Evolutionary conservation across 1,140 invertebrate genomes (phyloP).

Genomic region (Drosophila nasuta): DNA sequence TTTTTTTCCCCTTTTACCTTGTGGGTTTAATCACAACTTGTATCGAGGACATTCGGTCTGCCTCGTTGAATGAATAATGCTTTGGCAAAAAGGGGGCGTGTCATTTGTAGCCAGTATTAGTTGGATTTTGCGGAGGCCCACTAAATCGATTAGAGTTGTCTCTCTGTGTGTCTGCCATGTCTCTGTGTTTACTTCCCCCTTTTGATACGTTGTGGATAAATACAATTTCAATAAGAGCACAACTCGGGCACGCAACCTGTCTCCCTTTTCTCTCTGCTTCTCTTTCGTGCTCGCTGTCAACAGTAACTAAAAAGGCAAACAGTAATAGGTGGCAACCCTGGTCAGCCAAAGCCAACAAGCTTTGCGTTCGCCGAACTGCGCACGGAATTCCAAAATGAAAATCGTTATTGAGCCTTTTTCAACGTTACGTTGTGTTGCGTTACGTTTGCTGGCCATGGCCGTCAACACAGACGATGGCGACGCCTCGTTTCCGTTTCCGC

Average conservation of each 20-base stretch:
- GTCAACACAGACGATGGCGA: constrained; percentile 5
- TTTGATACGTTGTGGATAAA: constrained; percentile 19
- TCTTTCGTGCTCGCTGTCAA: constrained; percentile 1
- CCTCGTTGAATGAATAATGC: constrained; percentile 69
- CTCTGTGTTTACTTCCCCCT: neutral
- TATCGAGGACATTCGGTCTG: constrained; percentile 32
- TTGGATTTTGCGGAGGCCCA: constrained; percentile 54
- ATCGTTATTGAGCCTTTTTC: constrained; percentile 50
- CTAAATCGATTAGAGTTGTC: constrained; percentile 71
- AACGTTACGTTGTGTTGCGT: neutral
- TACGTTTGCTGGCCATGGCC: constrained; percentile 19
- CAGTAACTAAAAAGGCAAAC: constrained; percentile 39
- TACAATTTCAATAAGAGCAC: constrained; percentile 43
- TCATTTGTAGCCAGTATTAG: constrained; percentile 23
- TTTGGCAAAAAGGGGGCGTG: neutral
- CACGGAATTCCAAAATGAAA: constrained; percentile 55
- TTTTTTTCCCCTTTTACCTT: constrained; percentile 37
- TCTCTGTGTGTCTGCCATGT: neutral
- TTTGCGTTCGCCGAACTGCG: constrained; percentile 23
- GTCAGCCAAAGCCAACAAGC: constrained; percentile 32
- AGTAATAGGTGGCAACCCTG: constrained; percentile 35
- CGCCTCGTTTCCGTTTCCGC: constrained; percentile 30
- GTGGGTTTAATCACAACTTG: constrained; percentile 74
- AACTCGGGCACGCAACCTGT: constrained; percentile 2
- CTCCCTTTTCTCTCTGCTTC: neutral